Conservation (phyloP, 2,113 vertebrate species). For the Prolemur simus region DNA sequence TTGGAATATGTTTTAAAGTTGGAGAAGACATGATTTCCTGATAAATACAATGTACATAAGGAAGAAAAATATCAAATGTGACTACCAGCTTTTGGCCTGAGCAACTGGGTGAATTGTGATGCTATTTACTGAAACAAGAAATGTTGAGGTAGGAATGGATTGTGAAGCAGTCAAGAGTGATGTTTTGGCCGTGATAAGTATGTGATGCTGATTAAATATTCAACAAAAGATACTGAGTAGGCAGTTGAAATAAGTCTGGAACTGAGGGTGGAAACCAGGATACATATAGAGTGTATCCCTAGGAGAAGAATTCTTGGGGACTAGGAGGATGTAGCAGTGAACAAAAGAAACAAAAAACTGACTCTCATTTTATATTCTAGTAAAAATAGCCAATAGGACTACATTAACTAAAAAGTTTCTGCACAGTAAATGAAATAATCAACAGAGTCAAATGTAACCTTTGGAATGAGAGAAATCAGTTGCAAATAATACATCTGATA, state of each 20-base stretch:
- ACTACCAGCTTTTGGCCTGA: not conserved
- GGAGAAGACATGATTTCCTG: not conserved
- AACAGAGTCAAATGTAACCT: no score
- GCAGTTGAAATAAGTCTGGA: not conserved
- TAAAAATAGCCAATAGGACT: not conserved
- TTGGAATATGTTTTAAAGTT: not conserved
- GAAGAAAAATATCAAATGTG: not conserved
- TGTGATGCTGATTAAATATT: not conserved
- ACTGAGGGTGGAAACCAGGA: not conserved
- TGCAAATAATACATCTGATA: no score
- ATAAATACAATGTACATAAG: not conserved
- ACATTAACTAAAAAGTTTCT: no score
- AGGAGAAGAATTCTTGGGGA: not conserved
- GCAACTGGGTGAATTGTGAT: not conserved
- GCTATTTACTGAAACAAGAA: not conserved
- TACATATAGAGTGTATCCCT: not conserved
- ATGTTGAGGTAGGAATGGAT: not conserved
- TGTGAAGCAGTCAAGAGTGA: not conserved
- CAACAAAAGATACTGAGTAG: not conserved
- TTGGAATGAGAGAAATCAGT: no score
- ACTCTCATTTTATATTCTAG: not conserved
- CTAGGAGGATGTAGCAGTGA: not conserved
- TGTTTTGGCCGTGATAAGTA: not conserved
- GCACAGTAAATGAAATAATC: no score
- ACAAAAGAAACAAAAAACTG: not conserved